A percentile compares a stretch with the other conserved stretches of the same genome.
Conservation (phyloP, 2,797 vertebrate species). For the Zenarchopterus dispar region DNA sequence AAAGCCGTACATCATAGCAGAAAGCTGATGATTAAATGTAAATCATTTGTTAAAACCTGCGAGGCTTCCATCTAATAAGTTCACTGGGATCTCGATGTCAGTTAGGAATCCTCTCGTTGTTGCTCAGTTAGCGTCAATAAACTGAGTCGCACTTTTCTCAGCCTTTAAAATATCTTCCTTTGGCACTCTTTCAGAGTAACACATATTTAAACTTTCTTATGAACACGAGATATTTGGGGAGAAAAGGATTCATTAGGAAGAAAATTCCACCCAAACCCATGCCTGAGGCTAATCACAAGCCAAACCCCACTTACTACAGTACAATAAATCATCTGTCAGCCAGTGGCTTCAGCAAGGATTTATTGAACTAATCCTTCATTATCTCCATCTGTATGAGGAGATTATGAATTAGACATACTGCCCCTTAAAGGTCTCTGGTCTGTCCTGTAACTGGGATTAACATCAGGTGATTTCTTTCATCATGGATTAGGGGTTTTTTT, state of each 20-base stretch:
- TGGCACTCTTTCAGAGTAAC: neutral
- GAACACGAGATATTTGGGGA: neutral
- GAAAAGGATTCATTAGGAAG: neutral
- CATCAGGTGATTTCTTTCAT: constrained; percentile 45
- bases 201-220: constrained; percentile 8
- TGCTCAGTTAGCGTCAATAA: neutral
- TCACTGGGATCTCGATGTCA: no score
- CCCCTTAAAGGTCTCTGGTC: constrained; percentile 29
- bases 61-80: no score
- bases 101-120: no score
- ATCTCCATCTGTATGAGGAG: constrained; percentile 58
- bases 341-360: constrained; percentile 44
- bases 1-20: no score
- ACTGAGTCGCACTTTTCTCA: neutral
- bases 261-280: neutral
- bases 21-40: no score
- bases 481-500: constrained; percentile 28
- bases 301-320: constrained; percentile 10
- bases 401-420: constrained; percentile 47
- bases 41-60: no score
- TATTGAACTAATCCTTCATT: constrained; percentile 64
- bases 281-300: constrained; percentile 28
- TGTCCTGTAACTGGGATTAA: constrained; percentile 53
- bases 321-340: constrained; percentile 42
- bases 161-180: neutral